Evolutionary conservation across 2,113 vertebrate genomes (phyloP), one percentile per base, ranked within the genome.

Genomic region (Xyrauchen texanus): DNA sequence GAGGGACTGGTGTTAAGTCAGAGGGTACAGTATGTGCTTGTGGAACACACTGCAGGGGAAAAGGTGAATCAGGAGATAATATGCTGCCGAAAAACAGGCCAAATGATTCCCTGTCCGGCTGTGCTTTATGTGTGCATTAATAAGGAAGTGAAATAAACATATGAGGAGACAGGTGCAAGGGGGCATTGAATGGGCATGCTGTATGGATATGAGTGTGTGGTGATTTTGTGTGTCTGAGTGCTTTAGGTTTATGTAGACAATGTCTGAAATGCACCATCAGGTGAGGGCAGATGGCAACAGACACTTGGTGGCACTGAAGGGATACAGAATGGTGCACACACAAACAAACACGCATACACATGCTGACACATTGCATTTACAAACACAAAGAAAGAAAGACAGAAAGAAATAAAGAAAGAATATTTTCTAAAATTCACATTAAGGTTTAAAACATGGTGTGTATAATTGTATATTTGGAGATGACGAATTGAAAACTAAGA

Each of bases 261-360:
- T 74, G 58, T 66, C 61, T 76, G 71, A 65, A 76, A 74, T 63
- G 45, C 72, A 79, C 67, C 78, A 80, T 68, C 74, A 72, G 74
- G 61, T 51, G 61, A 69, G 68, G 74, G 74, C 67, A 77, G 78
- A 80, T 80, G 78, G 78, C 69, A 65, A 63, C 53, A 74, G 78
- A 80, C 78, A 71, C 69, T 63, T 21, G 62, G 60, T 79, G 68
- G 68, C 68, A 64, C 16, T 67, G 64, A 52, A 68, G 51, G 53
- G 63, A 65, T 55, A 77, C 67, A 77, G 49, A 76, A 69, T 64
- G 49, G 44, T 68, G 71, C 7, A 68, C 61, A 47, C 75, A 47
- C 78, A 63, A 13, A 64, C 49, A 52, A 80, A 75, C 74, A 68
- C 13, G 21, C 21, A 34, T 34, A 34, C 21, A 69, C 72, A 3